Evolutionary conservation across 2,113 vertebrate genomes (phyloP), one percentile per base, ranked within the genome.

Genomic region (Dryoscopus gambensis): DNA sequence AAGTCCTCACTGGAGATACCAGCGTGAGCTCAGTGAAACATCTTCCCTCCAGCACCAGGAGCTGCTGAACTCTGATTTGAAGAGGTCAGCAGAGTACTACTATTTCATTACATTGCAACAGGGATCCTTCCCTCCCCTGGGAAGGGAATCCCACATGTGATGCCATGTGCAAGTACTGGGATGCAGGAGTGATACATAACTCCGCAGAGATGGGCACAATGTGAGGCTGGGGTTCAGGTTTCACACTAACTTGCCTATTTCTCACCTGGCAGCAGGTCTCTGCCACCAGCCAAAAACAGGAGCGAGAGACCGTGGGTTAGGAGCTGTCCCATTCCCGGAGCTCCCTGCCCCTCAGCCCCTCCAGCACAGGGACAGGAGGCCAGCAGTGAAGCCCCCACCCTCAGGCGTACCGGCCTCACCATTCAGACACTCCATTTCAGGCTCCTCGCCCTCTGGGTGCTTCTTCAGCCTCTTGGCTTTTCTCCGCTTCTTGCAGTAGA

Each of bases 401-500:
- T 33, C 12, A 42, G 31, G n/a, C 13, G 31, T 86, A 84, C 84
- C 2, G 3, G 73, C 70, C 97, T 97, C 95, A 99, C 99, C 99
- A 3, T 99, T 99, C 84, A 99, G 98, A 89, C 99, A 99, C 95
- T 99, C 99, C 99, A 99, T 99, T 97, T 99, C 99, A 0, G 99
- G 99, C 96, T 99, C 99, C 90, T 99, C 99, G 11, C 98, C 98
- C 30, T 99, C 99, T 0, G 98, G 98, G 62, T 98, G 98, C 93
- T 99, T 99, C 97, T 99, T 98, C 94, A 98, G 96, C 18, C 99
- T 97, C 91, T 99, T 99, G 86, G 99, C 98, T 91, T 99, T 98
- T 85, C 99, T 98, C 39, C 99, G 98, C 95, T 99, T 99, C 97
- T 99, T 99, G 96, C 99, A 99, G 98, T 99, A 99, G 96, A 99